These are phyloP conservation scores for Labeo catla DNA, from an alignment of 2,113 vertebrate species.

Conservation along the genomic window DNA sequence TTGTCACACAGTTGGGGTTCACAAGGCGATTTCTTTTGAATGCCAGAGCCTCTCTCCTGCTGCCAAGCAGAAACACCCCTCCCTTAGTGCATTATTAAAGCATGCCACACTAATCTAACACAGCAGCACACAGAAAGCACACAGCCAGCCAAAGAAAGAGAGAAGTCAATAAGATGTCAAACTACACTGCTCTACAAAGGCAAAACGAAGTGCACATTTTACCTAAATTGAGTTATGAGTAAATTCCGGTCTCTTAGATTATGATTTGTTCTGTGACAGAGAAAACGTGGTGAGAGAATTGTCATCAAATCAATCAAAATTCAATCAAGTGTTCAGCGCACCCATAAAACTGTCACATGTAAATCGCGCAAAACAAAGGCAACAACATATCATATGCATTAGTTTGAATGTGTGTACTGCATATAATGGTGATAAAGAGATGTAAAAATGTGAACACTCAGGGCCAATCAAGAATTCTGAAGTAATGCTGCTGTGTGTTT, in stretches of 20 bases:
- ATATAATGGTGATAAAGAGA: neutral
- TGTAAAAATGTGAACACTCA: neutral
- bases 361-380: neutral
- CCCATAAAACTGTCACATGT: neutral
- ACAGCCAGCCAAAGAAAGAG: slow-evolving; percentile 1
- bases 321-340: neutral
- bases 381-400: neutral
- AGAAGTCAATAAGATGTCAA: neutral
- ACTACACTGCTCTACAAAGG: neutral
- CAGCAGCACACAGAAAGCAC: slow-evolving; percentile 24
- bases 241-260: neutral
- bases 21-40: slow-evolving; percentile 48
- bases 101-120: slow-evolving; percentile 49
- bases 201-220: neutral
- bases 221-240: neutral
- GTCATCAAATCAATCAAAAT: neutral
- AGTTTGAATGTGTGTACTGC: neutral
- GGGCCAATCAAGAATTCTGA: slow-evolving; percentile 23
- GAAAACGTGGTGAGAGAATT: neutral
- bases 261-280: neutral
- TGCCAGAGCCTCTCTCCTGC: slow-evolving; percentile 43
- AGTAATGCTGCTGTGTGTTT: slow-evolving; percentile 35
- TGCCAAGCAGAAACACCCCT: slow-evolving; percentile 34
- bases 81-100: slow-evolving; percentile 54
- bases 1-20: slow-evolving; percentile 55